phyloP scores from a whole-genome alignment of 2,888 invertebrate species.

The Bembecia ichneumoniformis region DNA sequence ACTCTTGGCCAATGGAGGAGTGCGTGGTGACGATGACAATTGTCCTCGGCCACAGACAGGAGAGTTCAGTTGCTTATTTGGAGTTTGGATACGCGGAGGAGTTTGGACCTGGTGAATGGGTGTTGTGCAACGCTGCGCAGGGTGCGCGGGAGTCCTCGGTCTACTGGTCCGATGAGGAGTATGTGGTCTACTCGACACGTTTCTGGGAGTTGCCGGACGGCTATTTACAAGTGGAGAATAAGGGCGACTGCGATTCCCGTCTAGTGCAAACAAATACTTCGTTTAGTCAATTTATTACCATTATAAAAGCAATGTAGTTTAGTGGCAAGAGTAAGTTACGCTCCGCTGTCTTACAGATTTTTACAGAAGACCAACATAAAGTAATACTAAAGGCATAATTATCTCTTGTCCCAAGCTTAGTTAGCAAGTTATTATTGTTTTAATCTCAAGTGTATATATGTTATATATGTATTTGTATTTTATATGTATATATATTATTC shows the following conservation, averaged over 20 bases:
- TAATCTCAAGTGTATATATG: no score
- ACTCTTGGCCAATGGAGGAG: conserved; percentile 4
- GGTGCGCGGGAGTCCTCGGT: conserved; percentile 34
- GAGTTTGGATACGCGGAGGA: conserved; percentile 30
- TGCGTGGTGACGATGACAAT: neutral
- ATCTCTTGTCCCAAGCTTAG: no score
- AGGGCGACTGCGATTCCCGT: conserved; percentile 14
- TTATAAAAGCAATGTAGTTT: no score
- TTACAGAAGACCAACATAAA: no score
- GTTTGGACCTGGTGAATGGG: conserved; percentile 23
- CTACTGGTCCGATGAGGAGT: conserved; percentile 33
- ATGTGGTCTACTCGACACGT: conserved; percentile 35
- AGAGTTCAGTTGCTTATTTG: conserved; percentile 7
- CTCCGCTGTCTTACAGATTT: no score
- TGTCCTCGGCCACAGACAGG: neutral
- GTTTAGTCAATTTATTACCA: no score
- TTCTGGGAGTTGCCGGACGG: conserved; percentile 44
- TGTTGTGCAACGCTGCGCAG: conserved; percentile 14
- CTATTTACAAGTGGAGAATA: conserved; percentile 24
- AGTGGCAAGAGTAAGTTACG: no score
- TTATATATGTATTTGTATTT: no score
- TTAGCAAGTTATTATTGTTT: no score
- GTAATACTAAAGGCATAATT: no score
- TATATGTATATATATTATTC: no score
- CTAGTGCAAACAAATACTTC: neutral